Evolutionary conservation across 2,888 invertebrate genomes (phyloP), one percentile per base, ranked within the genome.

Genomic region (Operophtera brumata): DNA sequence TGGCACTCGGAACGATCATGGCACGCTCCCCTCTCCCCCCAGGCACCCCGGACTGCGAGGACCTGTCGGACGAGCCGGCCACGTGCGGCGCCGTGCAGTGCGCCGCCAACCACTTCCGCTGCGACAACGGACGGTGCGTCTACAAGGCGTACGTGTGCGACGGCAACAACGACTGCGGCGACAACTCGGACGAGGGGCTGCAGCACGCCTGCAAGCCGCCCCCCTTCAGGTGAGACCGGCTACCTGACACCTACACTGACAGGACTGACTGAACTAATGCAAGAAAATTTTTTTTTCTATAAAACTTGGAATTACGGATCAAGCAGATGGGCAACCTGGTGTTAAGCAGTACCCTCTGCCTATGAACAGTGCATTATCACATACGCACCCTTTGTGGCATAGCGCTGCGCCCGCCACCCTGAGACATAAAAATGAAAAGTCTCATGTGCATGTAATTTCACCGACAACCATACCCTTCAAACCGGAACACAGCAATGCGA

Each of bases 131-230:
- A 0, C 94, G 94, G 65, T 97, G 97, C 80, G 94, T 97, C n/a
- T 97, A 96, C 86, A 96, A 96, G 84, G 95, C 97, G 0, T 96
- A 97, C 86, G 96, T 98, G 59, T 99, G 98, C 80, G 98, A 98
- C 82, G 97, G 97, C 1, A 94, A 94, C 75, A 96, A 97, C 78
- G 98, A 98, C 80, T 98, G 98, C 77, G 96, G 96, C 0, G 98
- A 98, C 82, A 94, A 93, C 44, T 95, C 95, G 0, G 98, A 98
- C 81, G 98, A 98, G 85, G 95, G 96, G 39, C 83, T 92, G 4
- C 82, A 91, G 44, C 96, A 96, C 75, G 97, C 96, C 26, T 97
- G 97, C 81, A 92, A 92, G 13, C 92, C 95, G 40, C 96, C 95
- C 7, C 93, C 93, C 1, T 94, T 94, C 84, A 93, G 87, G 86